These are phyloP conservation scores for Brenthis hecate DNA, from an alignment of 2,888 invertebrate species.

Conservation along the genomic window DNA sequence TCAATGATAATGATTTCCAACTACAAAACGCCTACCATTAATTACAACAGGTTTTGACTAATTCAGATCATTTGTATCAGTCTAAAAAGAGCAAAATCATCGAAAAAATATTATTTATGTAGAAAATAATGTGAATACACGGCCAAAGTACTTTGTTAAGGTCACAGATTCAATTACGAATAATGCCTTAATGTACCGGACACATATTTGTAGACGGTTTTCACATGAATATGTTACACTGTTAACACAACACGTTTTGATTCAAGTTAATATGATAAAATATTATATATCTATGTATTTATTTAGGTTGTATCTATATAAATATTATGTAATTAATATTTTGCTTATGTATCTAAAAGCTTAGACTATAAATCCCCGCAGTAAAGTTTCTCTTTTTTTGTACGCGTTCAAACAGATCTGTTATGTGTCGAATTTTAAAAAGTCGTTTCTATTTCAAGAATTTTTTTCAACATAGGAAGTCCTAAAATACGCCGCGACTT, in stretches of 20 bases:
- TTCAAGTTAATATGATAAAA: neutral
- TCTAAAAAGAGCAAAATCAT: neutral
- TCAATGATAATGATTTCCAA: slow-evolving; percentile 22
- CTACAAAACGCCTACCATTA: slow-evolving; percentile 25
- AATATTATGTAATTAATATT: slow-evolving; percentile 2
- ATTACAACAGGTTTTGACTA: slow-evolving; percentile 26
- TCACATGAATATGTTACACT: slow-evolving; percentile 4
- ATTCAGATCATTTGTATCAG: slow-evolving; percentile 29
- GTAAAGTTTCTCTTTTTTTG: slow-evolving; percentile 11
- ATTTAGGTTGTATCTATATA: neutral
- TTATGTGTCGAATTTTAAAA: slow-evolving; percentile 35
- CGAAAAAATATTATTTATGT: neutral
- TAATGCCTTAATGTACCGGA: neutral
- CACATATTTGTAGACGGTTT: slow-evolving; percentile 15
- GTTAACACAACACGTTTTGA: neutral
- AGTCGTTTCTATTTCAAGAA: slow-evolving; percentile 32
- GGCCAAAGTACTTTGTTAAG: slow-evolving; percentile 1
- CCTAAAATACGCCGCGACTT: slow-evolving; percentile 32
- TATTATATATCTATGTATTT: neutral
- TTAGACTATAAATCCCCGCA: slow-evolving; percentile 2
- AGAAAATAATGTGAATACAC: slow-evolving; percentile 4
- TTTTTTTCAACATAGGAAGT: slow-evolving; percentile 37
- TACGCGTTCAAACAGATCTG: neutral
- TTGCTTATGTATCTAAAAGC: slow-evolving; percentile 1
- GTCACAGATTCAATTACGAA: slow-evolving; percentile 16